Percentiles rank a stretch among this genome's conserved stretches.
phyloP scores from a whole-genome alignment of 2,113 vertebrate genomes.

The chimpanzee (Pan troglodytes) region DNA sequence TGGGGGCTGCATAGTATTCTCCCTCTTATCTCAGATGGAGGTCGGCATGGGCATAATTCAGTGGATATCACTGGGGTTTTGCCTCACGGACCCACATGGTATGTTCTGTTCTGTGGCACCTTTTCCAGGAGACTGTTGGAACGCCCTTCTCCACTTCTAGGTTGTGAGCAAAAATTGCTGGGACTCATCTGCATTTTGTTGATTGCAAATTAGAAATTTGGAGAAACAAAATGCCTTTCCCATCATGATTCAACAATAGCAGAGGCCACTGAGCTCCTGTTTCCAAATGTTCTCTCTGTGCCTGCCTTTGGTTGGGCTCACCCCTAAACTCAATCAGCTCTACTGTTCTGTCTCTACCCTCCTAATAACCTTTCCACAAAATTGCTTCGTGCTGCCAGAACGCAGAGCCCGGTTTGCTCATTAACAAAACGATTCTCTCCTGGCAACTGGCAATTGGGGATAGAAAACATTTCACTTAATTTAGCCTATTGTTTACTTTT shows the following conservation, averaged over 20 bases:
- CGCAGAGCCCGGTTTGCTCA: not conserved
- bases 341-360: not conserved
- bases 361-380: not conserved
- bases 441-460: not conserved
- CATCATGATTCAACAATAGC: not conserved
- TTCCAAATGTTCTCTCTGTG: not conserved
- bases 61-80: not conserved
- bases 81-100: not conserved
- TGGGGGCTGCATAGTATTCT: not conserved
- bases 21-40: not conserved
- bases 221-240: not conserved
- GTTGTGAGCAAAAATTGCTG: not conserved
- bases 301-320: not conserved
- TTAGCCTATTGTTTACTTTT: constrained; percentile 63
- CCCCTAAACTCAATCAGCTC: not conserved
- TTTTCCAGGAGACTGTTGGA: not conserved
- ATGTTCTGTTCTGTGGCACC: not conserved
- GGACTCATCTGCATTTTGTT: not conserved
- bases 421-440: constrained; percentile 37
- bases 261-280: not conserved
- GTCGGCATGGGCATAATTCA: not conserved
- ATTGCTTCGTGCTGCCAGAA: not conserved
- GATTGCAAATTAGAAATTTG: not conserved
- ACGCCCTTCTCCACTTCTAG: not conserved
- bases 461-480: constrained; percentile 48